Conservation (phyloP, 2,797 vertebrate species). For the Eptatretus atami region DNA sequence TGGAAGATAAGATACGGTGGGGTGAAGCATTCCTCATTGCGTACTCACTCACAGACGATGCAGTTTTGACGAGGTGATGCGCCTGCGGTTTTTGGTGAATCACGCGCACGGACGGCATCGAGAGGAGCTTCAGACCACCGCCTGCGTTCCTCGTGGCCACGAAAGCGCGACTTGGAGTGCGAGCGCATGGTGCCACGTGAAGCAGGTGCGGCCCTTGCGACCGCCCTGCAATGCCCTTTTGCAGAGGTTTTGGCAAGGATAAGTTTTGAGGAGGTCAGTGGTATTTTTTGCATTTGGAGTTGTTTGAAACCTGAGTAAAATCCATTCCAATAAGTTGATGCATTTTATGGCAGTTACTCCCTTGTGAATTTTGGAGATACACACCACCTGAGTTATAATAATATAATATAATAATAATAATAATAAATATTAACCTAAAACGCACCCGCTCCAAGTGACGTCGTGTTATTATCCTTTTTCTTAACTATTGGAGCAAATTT, state of each 20-base stretch:
- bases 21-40: constrained; percentile 24
- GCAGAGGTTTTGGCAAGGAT: constrained; percentile 25
- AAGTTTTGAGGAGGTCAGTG: constrained; percentile 18
- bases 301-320: too few relatives aligned
- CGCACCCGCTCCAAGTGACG: too few relatives aligned
- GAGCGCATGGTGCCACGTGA: constrained; percentile 25
- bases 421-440: too few relatives aligned
- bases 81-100: constrained; percentile 27
- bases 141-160: constrained; percentile 20
- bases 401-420: too few relatives aligned
- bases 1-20: constrained; percentile 35
- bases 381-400: too few relatives aligned
- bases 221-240: constrained; percentile 19
- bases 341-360: too few relatives aligned
- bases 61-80: constrained; percentile 29
- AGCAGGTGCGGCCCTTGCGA: constrained; percentile 19
- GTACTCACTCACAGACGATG: constrained; percentile 30
- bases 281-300: too few relatives aligned
- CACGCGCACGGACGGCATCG: constrained; percentile 18
- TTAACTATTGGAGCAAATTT: too few relatives aligned
- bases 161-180: constrained; percentile 29
- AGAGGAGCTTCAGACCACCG: constrained; percentile 11
- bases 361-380: too few relatives aligned
- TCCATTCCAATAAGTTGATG: too few relatives aligned
- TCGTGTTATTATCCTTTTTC: too few relatives aligned